Base-by-base conservation (phyloP, 2,113 vertebrate species). In the Peromyscus maniculatus region DNA sequence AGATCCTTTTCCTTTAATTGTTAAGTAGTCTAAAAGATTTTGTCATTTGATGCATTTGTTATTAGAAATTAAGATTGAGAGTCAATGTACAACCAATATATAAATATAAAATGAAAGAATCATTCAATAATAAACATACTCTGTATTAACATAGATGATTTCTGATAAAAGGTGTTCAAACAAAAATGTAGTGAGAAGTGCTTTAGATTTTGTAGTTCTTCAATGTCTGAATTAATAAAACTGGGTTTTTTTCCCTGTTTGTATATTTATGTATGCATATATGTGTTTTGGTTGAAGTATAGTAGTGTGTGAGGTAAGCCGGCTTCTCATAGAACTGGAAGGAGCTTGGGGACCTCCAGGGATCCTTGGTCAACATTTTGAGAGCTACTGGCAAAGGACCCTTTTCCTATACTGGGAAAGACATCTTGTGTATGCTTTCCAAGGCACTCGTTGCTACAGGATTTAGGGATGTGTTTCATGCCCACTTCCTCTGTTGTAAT, bases 61-160 rank as follows among this genome's bases (percentile, higher is more conserved):
- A 66, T 71, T 97, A 96, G 62, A 95, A 94, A 87, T 95, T 93
- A 95, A 86, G 36, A 46, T 92, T 87, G 52, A 94, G 46, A 91
- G 36, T 82, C 78, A 71, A 6, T 72, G 39, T 72, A 72, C 36
- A 59, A 9, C 16, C 57, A 16, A 2, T 83, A 93, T 80, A 67
- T 57, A 95, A 72, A 49, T 49, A 31, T 89, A 22, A 78, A 49
- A 52, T 78, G 46, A 77, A 43, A 77, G 74, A 78, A 39, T 62
- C 33, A 78, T 16, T 62, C 33, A 90, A 26, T 91, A 93, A n/a
- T 93, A 91, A 88, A 84, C 31, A 31, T 10, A 93, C 93, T 86
- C 66, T 11, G 13, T 79, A 26, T 64, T 89, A 96, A 39, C 24
- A 75, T 57, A 62, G 72, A 89, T 84, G 88, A 43, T 13, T 80